Conservation (phyloP, 2,797 vertebrate genomes). For the Vultur gryphus region DNA sequence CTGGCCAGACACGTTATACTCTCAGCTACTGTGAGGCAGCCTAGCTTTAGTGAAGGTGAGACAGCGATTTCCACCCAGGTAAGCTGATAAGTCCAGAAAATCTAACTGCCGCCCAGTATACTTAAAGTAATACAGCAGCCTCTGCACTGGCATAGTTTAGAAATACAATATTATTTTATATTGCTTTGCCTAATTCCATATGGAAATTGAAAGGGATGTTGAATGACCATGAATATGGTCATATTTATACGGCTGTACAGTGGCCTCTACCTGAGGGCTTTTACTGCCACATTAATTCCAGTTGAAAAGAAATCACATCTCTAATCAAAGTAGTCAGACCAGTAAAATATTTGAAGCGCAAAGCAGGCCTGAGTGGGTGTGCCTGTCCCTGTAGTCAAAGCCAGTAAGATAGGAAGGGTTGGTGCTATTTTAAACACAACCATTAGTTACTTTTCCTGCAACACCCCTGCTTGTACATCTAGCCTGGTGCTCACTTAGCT, state of each 20-base stretch:
- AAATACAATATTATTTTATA: not conserved
- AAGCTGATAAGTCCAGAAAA: not conserved
- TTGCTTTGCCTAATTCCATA: not conserved
- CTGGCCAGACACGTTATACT: not conserved
- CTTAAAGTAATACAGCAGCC: not conserved
- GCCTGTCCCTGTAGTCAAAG: not conserved
- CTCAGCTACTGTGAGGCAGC: not conserved
- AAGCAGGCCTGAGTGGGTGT: not conserved
- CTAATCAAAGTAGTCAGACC: not conserved
- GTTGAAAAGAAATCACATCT: not conserved
- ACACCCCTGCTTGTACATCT: not conserved
- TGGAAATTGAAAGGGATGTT: not conserved
- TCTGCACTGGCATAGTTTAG: not conserved
- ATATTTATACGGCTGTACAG: not conserved
- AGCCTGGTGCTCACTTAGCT: not conserved
- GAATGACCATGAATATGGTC: not conserved
- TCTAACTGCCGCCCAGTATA: not conserved
- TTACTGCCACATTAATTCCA: not conserved
- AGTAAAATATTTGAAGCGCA: not conserved
- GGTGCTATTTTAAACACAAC: not conserved
- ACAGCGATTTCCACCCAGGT: not conserved
- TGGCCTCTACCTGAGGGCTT: not conserved
- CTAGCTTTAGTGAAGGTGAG: not conserved
- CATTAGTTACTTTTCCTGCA: slow-evolving; percentile 33
- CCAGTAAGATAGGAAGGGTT: not conserved